Base-by-base conservation (phyloP, 1,140 invertebrate genomes). In the Cepaea nemoralis region DNA sequence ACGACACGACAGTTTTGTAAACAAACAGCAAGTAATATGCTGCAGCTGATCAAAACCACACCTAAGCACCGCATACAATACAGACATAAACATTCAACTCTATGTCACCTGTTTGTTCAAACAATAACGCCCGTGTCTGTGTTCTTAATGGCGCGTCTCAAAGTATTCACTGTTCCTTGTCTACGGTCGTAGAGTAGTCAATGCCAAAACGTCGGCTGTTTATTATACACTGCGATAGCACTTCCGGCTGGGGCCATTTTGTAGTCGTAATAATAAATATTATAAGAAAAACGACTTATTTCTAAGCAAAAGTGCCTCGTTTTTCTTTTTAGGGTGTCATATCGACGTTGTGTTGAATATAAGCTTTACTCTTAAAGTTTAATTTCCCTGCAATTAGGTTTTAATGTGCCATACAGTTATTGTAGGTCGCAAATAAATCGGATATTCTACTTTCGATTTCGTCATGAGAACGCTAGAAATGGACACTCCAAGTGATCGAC, bases 401-500 rank as follows among this genome's bases (percentile, higher is more conserved):
- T 66, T 66, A 12, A n/a, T 27, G 59, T 66, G 31, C 31, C 27
- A 74, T 19, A 71, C 14, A 37, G 14, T 45, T 74, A 16, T 6
- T 31, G 6, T n/a, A 27, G 10, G 71, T 74, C 71, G 71, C 45
- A 74, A 74, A 12, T 8, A 42, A 5, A 37, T 76, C 37, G 74
- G 45, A 33, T 59, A 10, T 80, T 55, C 67, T 78, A 80, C 77
- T 80, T 80, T 80, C 77, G 67, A 0, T 80, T 79, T 80, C 67
- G 10, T 6, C 39, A 48, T 71, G 35, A 42, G n/a, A 45, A 48
- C 37, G 74, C 35, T n/a, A 83, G n/a, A 50, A 79, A 85, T 83
- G 83, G 82, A 70, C 0, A 50, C 76, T 33, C 76, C 80, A 27
- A 55, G 37, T 14, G 77, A 83, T 31, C 77, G 86, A 82, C 39